These are phyloP conservation scores for Mormyrus proboscirostris DNA, from an alignment of 2,797 vertebrate genomes.

Conservation along the genomic window DNA sequence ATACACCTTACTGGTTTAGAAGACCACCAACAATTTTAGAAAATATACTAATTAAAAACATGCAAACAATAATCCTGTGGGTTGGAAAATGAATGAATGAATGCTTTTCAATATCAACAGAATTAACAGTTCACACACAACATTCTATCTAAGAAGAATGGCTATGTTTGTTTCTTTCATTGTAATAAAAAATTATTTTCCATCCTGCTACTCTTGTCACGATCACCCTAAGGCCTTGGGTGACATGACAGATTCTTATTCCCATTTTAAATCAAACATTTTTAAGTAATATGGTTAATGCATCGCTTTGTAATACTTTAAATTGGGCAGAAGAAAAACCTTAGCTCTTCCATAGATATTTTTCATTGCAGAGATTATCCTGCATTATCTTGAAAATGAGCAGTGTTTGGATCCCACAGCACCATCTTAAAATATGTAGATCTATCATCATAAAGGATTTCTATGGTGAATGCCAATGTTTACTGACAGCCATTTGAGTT, in stretches of 20 bases:
- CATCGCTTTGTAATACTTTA: background rate
- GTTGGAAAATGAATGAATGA: too few relatives aligned
- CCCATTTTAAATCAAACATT: background rate
- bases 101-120: background rate
- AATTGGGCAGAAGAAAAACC: background rate
- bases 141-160: background rate
- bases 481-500: background rate
- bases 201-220: background rate
- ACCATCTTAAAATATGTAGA: background rate
- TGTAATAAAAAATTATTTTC: background rate
- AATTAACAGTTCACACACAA: background rate
- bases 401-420: background rate
- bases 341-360: background rate
- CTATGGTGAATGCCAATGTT: background rate
- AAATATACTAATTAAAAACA: slow-evolving; percentile 52
- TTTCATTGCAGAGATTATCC: background rate
- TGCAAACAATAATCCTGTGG: slow-evolving; percentile 29
- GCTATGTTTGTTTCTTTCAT: background rate
- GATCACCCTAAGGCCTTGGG: background rate
- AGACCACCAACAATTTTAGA: slow-evolving; percentile 40
- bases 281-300: background rate
- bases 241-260: background rate
- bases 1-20: slow-evolving; percentile 51
- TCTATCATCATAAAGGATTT: background rate
- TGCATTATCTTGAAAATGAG: background rate